These are phyloP conservation scores for Chanos chanos DNA, from an alignment of 2,797 vertebrate genomes.

Conservation along the genomic window DNA sequence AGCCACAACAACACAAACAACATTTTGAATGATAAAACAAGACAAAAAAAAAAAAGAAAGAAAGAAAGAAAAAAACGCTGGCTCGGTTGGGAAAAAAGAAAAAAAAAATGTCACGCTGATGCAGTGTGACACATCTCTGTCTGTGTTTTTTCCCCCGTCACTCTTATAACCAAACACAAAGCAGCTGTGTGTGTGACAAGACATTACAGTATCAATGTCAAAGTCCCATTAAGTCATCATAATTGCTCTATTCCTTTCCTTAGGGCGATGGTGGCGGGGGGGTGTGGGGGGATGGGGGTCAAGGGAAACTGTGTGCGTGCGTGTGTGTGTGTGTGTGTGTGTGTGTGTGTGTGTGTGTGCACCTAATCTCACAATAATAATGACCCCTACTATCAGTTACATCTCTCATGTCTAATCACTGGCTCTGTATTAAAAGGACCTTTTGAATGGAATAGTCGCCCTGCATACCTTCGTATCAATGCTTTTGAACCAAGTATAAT, in stretches of 20 bases:
- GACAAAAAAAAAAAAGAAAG: conserved; percentile 55
- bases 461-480: conserved; percentile 78
- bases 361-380: conserved; percentile 64
- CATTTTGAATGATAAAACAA: conserved; percentile 52
- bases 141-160: not conserved
- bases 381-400: conserved; percentile 78
- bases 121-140: no score
- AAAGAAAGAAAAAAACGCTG: conserved; percentile 54
- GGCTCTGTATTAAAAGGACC: conserved; percentile 81
- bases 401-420: conserved; percentile 80
- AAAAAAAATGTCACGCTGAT: no score
- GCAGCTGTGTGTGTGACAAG: conserved; percentile 15
- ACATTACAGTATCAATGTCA: conserved; percentile 53
- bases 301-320: no score
- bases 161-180: not conserved
- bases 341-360: no score
- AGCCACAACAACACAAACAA: conserved; percentile 47
- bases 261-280: conserved; percentile 52
- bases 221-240: conserved; percentile 36
- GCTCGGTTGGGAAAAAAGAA: conserved; percentile 51
- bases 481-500: conserved; percentile 81
- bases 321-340: no score
- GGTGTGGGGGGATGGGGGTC: conserved; percentile 66
- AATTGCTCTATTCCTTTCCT: conserved; percentile 64
- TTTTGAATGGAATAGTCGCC: conserved; percentile 66